These are phyloP conservation scores for Agrilus cyanescens DNA, from an alignment of 2,888 invertebrate genomes.

Conservation along the genomic window DNA sequence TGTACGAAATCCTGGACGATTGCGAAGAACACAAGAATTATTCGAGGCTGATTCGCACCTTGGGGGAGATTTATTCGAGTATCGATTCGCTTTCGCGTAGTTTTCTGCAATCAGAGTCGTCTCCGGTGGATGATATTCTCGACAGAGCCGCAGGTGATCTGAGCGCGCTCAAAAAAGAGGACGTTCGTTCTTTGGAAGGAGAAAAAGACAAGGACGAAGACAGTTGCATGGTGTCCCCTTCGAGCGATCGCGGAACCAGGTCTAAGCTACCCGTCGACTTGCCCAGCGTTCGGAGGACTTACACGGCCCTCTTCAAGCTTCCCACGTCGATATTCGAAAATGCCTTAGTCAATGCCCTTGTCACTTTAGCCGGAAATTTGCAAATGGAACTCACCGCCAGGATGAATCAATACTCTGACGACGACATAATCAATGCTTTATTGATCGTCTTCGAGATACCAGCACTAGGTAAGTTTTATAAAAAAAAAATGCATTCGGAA, in stretches of 20 bases:
- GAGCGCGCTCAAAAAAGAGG: conserved; percentile 54
- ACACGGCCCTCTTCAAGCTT: conserved; percentile 35
- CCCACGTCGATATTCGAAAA: conserved; percentile 37
- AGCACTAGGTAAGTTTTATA: conserved; percentile 25
- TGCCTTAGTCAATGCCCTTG: conserved; percentile 63
- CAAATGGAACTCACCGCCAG: conserved; percentile 51
- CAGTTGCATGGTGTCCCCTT: conserved; percentile 41
- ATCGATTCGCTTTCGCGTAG: conserved; percentile 60
- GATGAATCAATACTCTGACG: conserved; percentile 25
- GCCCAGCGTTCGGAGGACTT: conserved; percentile 57
- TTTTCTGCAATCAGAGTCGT: conserved; percentile 45
- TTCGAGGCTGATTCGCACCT: conserved; percentile 58
- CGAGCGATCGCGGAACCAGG: conserved; percentile 18
- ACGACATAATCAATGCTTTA: conserved; percentile 46
- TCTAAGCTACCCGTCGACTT: conserved; percentile 51
- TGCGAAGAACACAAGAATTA: conserved; percentile 59
- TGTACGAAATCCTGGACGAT: conserved; percentile 62
- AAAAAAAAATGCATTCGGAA: background rate
- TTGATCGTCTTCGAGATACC: conserved; percentile 36
- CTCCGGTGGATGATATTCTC: conserved; percentile 40
- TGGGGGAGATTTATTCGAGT: conserved; percentile 66
- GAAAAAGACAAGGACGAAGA: conserved; percentile 85
- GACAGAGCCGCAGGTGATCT: conserved; percentile 43
- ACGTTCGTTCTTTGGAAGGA: conserved; percentile 57
- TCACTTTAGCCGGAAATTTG: conserved; percentile 57